phyloP scores from a whole-genome alignment of 2,113 vertebrate species.

The Eudyptes chrysolophus region DNA sequence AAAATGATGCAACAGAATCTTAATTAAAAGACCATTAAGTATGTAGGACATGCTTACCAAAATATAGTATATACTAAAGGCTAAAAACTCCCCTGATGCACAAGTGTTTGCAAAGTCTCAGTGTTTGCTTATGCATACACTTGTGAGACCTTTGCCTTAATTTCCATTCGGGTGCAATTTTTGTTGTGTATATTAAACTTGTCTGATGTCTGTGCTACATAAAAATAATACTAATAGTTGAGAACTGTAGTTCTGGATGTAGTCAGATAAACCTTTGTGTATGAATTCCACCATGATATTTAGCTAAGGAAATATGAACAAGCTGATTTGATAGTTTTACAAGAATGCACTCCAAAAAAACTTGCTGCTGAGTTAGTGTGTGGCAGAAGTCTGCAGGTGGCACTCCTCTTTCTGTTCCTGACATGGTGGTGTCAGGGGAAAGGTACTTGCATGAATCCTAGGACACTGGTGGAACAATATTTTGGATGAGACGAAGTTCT shows the following conservation, averaged over 20 bases:
- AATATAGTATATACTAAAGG: not conserved
- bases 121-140: not conserved
- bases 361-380: too few species aligned
- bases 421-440: rapidly evolving
- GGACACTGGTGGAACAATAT: rapidly evolving
- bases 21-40: conserved; percentile 26
- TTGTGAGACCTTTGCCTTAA: not conserved
- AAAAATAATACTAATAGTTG: not conserved
- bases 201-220: not conserved
- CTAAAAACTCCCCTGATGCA: not conserved
- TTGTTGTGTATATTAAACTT: not conserved
- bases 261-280: not conserved
- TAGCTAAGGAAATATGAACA: not conserved
- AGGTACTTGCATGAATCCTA: not conserved
- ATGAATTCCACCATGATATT: not conserved
- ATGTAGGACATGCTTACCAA: not conserved
- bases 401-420: not conserved
- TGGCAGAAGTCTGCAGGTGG: not conserved
- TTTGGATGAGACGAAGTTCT: not conserved
- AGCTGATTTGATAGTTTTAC: not conserved
- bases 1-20: conserved; percentile 9
- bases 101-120: not conserved
- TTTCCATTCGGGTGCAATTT: not conserved
- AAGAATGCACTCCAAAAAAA: not conserved
- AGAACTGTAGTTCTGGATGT: not conserved